phyloP scores from a whole-genome alignment of 2,797 vertebrate species.

The Spinus olivaceus region DNA sequence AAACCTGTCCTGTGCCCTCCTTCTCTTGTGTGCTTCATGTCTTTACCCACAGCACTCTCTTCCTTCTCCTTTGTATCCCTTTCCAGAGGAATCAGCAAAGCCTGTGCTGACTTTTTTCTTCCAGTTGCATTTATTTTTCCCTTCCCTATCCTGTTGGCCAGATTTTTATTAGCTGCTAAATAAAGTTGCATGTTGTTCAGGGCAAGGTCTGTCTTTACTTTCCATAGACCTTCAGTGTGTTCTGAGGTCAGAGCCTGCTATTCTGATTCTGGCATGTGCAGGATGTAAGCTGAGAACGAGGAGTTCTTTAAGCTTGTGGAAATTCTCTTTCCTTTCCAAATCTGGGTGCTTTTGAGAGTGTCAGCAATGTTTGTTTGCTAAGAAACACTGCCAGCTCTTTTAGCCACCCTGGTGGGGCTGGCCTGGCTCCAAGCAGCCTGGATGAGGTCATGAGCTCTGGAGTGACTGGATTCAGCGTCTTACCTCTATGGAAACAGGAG shows the following conservation, averaged over 20 bases:
- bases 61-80: neutral
- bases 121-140: neutral
- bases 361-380: neutral
- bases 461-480: neutral
- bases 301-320: neutral
- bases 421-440: neutral
- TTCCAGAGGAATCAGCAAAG: neutral
- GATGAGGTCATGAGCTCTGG: neutral
- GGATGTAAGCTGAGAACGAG: rapidly evolving
- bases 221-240: neutral
- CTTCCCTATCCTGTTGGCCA: neutral
- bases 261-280: neutral
- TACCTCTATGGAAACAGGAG: constrained; percentile 13
- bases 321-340: neutral
- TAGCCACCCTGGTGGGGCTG: neutral
- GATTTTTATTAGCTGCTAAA: neutral
- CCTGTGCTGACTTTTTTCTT: neutral
- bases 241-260: neutral
- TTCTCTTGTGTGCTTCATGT: neutral
- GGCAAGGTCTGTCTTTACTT: neutral
- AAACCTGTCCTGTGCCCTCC: neutral
- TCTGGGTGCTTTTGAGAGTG: neutral
- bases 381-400: neutral
- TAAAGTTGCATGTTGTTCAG: neutral
- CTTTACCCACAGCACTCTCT: neutral